These are phyloP conservation scores for Chrysaora quinquecirrha DNA, from an alignment of 30 jellyfish, hydroid and myxozoan genomes.

Conservation along the genomic window DNA sequence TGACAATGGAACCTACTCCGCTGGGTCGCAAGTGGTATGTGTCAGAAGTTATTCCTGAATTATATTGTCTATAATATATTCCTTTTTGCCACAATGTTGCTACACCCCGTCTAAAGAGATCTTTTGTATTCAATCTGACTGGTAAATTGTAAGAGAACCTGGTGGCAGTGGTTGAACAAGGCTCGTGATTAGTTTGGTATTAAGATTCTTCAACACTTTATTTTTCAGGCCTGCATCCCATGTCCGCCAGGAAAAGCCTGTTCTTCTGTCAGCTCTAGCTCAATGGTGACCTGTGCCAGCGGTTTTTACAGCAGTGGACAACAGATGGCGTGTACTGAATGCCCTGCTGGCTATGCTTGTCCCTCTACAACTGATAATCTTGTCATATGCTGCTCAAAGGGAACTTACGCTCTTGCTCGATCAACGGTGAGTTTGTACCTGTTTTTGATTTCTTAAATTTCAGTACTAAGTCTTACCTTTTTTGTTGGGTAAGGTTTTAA, in stretches of 20 bases:
- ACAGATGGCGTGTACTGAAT: slow-evolving; percentile 80
- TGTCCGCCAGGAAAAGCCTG: slow-evolving; percentile 96
- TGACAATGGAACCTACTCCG: slow-evolving; percentile 88
- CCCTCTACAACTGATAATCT: slow-evolving; percentile 78
- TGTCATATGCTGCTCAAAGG: slow-evolving; percentile 77
- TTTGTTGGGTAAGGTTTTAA: too few relatives aligned
- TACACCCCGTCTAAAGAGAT: too few relatives aligned
- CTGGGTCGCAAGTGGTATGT: slow-evolving; percentile 87
- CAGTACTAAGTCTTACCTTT: too few relatives aligned
- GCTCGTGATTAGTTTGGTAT: too few relatives aligned
- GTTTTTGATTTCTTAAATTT: too few relatives aligned
- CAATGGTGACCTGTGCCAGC: slow-evolving; percentile 61
- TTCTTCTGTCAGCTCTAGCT: slow-evolving; percentile 53
- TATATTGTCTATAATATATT: too few relatives aligned
- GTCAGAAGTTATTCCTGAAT: background rate
- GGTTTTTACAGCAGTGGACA: slow-evolving; percentile 87
- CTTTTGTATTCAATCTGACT: too few relatives aligned
- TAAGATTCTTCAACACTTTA: too few relatives aligned
- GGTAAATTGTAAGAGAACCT: too few relatives aligned
- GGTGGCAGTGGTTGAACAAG: too few relatives aligned
- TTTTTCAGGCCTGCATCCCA: slow-evolving; percentile 82
- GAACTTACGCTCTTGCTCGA: slow-evolving; percentile 77
- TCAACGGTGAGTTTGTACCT: slow-evolving; percentile 55
- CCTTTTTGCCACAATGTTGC: too few relatives aligned
- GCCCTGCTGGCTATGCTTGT: slow-evolving; percentile 96